Base-by-base conservation (phyloP, 2,888 invertebrate genomes). In the Thumatha senex region DNA sequence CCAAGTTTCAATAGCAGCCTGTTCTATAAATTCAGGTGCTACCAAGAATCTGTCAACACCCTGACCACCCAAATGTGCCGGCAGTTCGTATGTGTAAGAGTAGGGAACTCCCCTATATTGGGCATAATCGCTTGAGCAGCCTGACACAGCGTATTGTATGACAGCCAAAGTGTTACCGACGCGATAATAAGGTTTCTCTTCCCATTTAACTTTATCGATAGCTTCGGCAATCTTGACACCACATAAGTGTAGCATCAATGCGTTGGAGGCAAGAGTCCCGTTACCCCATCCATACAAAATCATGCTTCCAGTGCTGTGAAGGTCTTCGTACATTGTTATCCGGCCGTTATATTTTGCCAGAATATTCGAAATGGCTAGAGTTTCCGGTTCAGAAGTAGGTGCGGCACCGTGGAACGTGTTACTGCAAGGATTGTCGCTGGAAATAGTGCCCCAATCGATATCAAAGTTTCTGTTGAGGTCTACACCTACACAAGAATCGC, bases 401-500 rank as follows among this genome's bases (percentile, higher is more conserved):
- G 72, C 55, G 0, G 83, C 72, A 0, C 96, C 96, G 35, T 93
- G 93, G 84, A 90, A 96, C 5, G 89, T 93, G 0, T 95, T 94
- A 0, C 76, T 58, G 74, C 96, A 96, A 1, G 87, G 92, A 46
- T 70, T 76, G 56, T 41, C 61, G 58, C 93, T 93, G 34, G 89
- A 87, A 0, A 74, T 76, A 1, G 92, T 84, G 1, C 92, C 94
- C 96, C 96, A 96, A 54, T 93, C 85, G 63, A 92, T 92, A 50
- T 92, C 95, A 66, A 95, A 96, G 82, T 96, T 96, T 8, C 96
- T 88, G 79, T 96, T 96, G 0, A 94, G 92, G 72, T 96, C 96
- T 0, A 94, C 94, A 0, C 97, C 96, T 11, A 78, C 62, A 67
- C 96, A 96, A 0, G 67, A 0, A 48, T 78, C 60, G 0, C 70